phyloP scores from a whole-genome alignment of 2,113 vertebrate genomes.

The Zosterops lateralis region DNA sequence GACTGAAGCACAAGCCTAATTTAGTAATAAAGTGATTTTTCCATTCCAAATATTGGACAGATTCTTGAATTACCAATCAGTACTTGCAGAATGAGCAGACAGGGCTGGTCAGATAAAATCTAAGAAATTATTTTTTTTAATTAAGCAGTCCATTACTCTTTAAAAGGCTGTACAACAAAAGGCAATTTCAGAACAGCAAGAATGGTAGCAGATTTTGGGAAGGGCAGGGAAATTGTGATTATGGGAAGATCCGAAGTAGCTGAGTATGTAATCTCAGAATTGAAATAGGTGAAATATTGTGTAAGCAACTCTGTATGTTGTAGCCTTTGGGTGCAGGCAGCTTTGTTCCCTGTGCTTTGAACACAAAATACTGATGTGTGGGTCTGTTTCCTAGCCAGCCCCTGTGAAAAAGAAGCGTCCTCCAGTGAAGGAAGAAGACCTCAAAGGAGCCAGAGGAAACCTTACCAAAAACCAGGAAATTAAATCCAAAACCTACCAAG shows the following conservation, averaged over 20 bases:
- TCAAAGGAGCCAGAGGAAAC: conserved; percentile 92
- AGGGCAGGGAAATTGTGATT: background rate
- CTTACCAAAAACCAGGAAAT: conserved; percentile 87
- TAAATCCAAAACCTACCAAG: conserved; percentile 97
- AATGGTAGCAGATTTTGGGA: background rate
- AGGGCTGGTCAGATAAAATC: background rate
- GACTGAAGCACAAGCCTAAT: background rate
- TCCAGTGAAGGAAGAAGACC: conserved; percentile 91
- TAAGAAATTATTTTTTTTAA: background rate
- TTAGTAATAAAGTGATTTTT: background rate
- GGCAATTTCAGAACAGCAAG: background rate
- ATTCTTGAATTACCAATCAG: background rate
- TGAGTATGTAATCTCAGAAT: background rate
- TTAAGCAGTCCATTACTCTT: background rate
- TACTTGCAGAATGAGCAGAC: background rate
- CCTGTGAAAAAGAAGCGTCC: conserved; percentile 93
- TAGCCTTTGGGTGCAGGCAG: background rate
- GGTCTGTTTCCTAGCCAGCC: conserved; percentile 44
- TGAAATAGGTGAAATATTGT: background rate
- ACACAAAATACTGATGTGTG: background rate
- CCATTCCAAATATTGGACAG: background rate
- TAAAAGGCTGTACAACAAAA: background rate
- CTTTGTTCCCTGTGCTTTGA: background rate
- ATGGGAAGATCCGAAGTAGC: background rate
- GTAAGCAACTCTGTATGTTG: background rate